A percentile compares a stretch with the other conserved stretches of the same genome.
phyloP scores from a whole-genome alignment of 2,797 vertebrate species.

The Varecia variegata region DNA sequence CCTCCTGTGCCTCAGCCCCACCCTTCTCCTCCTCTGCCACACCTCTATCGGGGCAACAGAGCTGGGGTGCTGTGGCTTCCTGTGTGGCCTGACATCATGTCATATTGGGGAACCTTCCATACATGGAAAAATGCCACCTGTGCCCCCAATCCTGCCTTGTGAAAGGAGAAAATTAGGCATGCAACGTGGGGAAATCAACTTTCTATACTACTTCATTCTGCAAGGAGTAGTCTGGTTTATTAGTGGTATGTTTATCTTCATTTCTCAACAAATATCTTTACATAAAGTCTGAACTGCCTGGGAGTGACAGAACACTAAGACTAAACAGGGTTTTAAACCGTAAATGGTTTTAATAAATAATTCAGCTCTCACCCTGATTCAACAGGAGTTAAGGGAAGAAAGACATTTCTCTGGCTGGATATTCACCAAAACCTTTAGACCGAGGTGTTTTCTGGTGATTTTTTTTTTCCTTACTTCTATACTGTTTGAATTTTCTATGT shows the following conservation, averaged over 20 bases:
- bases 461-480: conserved; percentile 13
- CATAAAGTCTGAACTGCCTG: not conserved
- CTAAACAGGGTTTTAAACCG: not conserved
- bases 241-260: not conserved
- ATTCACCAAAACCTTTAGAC: not conserved
- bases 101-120: not conserved
- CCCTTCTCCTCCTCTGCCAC: conserved; percentile 38
- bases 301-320: not conserved
- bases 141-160: not conserved
- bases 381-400: not conserved
- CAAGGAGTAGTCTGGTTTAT: not conserved
- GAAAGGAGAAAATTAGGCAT: not conserved
- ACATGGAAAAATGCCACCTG: not conserved
- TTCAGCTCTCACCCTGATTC: conserved; percentile 11
- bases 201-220: not conserved
- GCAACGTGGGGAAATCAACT: not conserved
- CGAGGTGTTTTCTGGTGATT: not conserved
- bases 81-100: conserved; percentile 52
- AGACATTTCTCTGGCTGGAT: not conserved
- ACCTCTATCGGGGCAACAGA: conserved; percentile 6
- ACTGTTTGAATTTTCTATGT: not conserved
- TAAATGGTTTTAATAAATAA: conserved; percentile 40
- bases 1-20: not conserved
- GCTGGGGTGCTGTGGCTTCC: not conserved
- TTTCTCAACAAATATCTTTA: conserved; percentile 20